Percentiles rank a stretch among this genome's conserved stretches.
phyloP scores from a whole-genome alignment of 1,140 invertebrate species.

The Drosophila trapezifrons region DNA sequence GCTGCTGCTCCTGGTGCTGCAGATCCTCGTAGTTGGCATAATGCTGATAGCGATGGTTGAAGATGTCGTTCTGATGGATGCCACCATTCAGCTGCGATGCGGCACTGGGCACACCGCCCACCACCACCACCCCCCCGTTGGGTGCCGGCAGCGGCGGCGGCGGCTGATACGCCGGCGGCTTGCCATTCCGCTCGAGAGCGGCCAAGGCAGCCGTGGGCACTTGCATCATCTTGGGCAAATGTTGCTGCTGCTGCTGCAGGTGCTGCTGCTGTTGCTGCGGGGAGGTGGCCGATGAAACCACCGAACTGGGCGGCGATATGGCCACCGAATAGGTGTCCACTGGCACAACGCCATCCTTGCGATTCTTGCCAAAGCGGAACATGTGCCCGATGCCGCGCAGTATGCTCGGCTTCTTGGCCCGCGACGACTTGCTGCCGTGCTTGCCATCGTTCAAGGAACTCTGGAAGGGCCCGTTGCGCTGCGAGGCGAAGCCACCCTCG shows the following conservation, averaged over 20 bases:
- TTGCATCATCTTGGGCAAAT: conserved; percentile 35
- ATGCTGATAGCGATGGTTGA: conserved; percentile 87
- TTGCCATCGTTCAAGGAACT: conserved; percentile 89
- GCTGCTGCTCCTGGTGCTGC: conserved; percentile 85
- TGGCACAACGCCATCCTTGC: conserved; percentile 87
- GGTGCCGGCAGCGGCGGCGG: conserved; percentile 78
- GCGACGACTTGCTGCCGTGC: conserved; percentile 85
- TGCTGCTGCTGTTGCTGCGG: conserved; percentile 53
- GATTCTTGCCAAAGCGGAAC: conserved; percentile 92
- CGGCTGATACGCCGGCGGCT: conserved; percentile 81
- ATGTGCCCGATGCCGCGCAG: conserved; percentile 92
- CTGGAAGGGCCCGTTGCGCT: conserved; percentile 88
- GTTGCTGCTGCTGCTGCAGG: conserved; percentile 33
- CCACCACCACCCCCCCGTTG: conserved; percentile 40
- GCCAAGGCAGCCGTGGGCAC: conserved; percentile 76
- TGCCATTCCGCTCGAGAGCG: conserved; percentile 73
- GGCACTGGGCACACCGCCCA: conserved; percentile 7
- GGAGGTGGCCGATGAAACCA: conserved; percentile 21
- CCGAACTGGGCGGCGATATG: conserved; percentile 62
- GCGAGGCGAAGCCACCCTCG: conserved; percentile 87
- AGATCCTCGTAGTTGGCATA: conserved; percentile 94
- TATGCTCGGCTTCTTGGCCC: conserved; percentile 90
- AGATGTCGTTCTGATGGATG: conserved; percentile 84
- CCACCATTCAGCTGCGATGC: conserved; percentile 57
- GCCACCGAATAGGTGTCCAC: conserved; percentile 78